phyloP scores from a whole-genome alignment of 2,113 vertebrate species.

The Peromyscus leucopus region DNA sequence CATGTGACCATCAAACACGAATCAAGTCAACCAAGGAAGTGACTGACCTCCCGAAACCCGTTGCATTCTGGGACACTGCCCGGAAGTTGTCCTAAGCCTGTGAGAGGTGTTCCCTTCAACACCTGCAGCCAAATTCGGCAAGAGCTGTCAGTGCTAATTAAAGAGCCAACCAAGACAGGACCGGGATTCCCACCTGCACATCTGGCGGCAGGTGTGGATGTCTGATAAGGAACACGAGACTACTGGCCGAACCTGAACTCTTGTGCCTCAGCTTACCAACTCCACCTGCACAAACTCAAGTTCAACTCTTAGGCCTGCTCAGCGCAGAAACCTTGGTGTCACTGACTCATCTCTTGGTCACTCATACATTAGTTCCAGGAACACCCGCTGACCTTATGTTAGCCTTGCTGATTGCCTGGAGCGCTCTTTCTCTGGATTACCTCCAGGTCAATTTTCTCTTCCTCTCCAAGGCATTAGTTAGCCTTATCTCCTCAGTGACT shows the following conservation, averaged over 20 bases:
- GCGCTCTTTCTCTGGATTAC: not conserved
- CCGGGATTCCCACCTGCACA: not conserved
- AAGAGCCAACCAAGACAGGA: not conserved
- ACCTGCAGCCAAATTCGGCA: not conserved
- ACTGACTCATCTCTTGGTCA: not conserved
- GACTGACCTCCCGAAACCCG: too few relatives aligned
- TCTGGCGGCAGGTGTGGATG: not conserved
- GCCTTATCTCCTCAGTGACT: not conserved
- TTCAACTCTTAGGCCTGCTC: not conserved
- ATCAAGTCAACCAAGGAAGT: not conserved
- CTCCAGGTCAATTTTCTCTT: not conserved
- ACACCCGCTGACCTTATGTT: not conserved
- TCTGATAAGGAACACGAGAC: not conserved
- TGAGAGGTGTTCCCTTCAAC: not conserved
- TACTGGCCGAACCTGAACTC: not conserved
- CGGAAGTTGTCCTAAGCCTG: not conserved
- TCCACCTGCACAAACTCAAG: not conserved
- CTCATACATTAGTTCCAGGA: not conserved
- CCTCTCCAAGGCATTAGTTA: not conserved
- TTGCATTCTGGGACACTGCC: not conserved
- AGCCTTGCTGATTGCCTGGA: not conserved
- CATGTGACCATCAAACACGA: not conserved
- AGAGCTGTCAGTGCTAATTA: not conserved
- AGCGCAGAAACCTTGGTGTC: not conserved
- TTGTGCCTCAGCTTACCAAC: not conserved